Conservation (phyloP, 2,888 invertebrate species). For the Cactoblastis cactorum region DNA sequence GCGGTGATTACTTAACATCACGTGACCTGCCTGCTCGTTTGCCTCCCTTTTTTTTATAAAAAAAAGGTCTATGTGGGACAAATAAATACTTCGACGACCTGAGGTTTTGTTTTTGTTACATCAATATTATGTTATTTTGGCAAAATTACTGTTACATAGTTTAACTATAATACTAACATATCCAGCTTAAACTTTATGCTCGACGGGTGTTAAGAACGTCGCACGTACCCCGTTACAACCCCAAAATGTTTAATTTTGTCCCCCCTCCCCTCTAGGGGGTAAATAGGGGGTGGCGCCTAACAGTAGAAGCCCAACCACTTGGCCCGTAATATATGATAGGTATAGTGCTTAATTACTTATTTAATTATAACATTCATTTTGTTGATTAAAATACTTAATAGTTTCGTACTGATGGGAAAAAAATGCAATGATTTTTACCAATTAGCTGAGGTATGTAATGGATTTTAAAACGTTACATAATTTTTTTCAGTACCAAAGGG, state of each 20-base stretch:
- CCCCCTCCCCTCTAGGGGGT: slow-evolving; percentile 33
- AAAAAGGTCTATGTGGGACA: no score
- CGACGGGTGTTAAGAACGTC: slow-evolving; percentile 48
- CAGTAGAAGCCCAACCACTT: slow-evolving; percentile 49
- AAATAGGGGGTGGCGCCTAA: slow-evolving; percentile 33
- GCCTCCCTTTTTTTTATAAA: no score
- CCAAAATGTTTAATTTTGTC: slow-evolving; percentile 75
- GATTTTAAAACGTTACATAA: no score
- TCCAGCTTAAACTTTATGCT: slow-evolving; percentile 35
- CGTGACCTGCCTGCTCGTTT: no score
- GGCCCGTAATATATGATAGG: slow-evolving; percentile 66
- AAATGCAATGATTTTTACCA: slow-evolving; percentile 5
- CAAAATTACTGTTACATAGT: no score
- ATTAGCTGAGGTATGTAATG: no score
- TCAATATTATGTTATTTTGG: no score
- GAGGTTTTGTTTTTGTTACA: no score
- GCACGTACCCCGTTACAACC: slow-evolving; percentile 67
- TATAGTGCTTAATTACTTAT: slow-evolving; percentile 75
- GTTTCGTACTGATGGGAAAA: slow-evolving; percentile 43
- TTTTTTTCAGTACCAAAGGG: no score
- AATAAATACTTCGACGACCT: background rate
- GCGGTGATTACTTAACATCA: no score
- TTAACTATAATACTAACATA: slow-evolving; percentile 18
- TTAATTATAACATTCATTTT: slow-evolving; percentile 76
- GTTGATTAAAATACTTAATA: slow-evolving; percentile 73